Base-by-base conservation (phyloP, 2,797 vertebrate genomes). In the Lepilemur septentrionalis region DNA sequence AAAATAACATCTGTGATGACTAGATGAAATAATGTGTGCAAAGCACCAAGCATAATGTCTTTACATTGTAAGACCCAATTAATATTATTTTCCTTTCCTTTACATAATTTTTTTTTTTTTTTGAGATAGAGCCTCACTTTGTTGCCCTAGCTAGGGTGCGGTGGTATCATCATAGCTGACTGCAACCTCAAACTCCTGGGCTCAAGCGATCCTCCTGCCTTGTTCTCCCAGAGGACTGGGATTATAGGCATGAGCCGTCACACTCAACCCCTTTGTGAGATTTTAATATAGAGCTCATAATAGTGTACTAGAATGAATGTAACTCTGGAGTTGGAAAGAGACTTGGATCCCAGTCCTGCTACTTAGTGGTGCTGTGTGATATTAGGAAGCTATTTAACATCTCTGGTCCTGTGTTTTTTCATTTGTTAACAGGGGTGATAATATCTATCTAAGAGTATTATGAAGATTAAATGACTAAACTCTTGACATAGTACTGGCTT, bases 401-500 rank as follows among this genome's bases (percentile, higher is more conserved):
- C n/a, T 73, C n/a, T 7, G 2, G 22, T 25, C 9, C 4, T 50
- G 23, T 91, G 17, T 38, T 57, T 35, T 83, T 70, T 48, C 6
- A 50, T 50, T 75, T 75, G 22, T 59, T 80, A 85, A 80, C 5
- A 10, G 11, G 2, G 2, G 7, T 2, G 69, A 7, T 43, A 41
- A 20, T 38, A 50, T 20, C 11, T 63, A 48, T 32, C 17, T 85
- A 23, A 80, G 15, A 73, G 5, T 75, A 93, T 57, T 15, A 3
- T 69, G 67, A 65, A 91, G 38, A 89, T 73, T 89, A 86, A 92
- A 70, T 72, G 32, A 67, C 18, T 48, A 79, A 73, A 78, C 10
- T 84, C 17, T 67, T 61, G 11, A 7, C 38, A 57, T 52, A 59
- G 8, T 50, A 35, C 18, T 61, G 14, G 3, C 5, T 80, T 41